Conservation (phyloP, 2,113 vertebrate species). For the Tauraco erythrolophus region DNA sequence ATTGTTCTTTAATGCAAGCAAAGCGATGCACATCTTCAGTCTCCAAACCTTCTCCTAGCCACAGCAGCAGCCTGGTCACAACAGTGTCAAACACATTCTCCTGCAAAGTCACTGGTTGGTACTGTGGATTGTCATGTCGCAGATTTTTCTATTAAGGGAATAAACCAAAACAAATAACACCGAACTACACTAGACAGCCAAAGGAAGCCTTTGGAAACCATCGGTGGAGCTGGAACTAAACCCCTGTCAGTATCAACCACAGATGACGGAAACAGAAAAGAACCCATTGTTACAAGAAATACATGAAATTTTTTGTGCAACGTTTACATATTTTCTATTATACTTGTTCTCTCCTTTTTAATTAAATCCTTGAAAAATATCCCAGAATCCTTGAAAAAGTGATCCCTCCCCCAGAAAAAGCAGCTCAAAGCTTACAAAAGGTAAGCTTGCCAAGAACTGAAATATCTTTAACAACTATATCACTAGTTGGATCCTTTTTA, state of each 20-base stretch:
- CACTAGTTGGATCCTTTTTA: neutral
- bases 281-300: neutral
- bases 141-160: neutral
- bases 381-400: neutral
- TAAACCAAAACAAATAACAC: neutral
- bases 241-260: neutral
- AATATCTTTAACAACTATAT: neutral
- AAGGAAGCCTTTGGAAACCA: neutral
- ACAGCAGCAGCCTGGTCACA: neutral
- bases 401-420: accelerated
- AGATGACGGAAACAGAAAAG: neutral
- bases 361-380: neutral
- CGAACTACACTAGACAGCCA: neutral
- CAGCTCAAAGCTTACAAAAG: neutral
- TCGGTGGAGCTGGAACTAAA: neutral
- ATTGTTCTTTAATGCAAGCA: neutral
- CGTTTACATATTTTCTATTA: neutral
- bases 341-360: neutral
- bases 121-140: accelerated
- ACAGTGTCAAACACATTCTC: accelerated
- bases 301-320: accelerated
- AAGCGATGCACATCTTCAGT: accelerated
- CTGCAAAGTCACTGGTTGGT: too few relatives aligned
- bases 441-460: neutral
- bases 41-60: neutral